Evolutionary conservation across 2,888 invertebrate species (phyloP).

Genomic region (Sphinx pinastri): DNA sequence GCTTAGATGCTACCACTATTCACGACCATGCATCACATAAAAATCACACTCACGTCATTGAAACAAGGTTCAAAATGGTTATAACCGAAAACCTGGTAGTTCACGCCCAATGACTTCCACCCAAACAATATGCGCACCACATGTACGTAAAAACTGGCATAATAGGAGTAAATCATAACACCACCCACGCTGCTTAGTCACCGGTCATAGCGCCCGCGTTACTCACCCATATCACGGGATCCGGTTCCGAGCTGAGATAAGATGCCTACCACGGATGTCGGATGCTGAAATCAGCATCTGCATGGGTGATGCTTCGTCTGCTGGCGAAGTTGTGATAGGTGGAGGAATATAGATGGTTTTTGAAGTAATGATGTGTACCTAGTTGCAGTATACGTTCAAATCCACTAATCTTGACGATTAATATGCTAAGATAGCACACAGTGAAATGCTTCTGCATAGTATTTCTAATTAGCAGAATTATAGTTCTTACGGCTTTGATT

Average conservation of each 20-base stretch:
- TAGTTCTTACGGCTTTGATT: too few relatives aligned
- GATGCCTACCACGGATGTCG: not conserved
- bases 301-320: not conserved
- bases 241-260: conserved; percentile 12
- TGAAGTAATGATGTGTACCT: too few relatives aligned
- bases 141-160: not conserved
- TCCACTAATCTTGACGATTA: too few relatives aligned
- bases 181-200: conserved; percentile 20
- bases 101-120: not conserved
- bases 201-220: not conserved
- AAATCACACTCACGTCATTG: too few relatives aligned
- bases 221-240: conserved; percentile 9
- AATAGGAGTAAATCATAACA: conserved; percentile 2
- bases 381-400: too few relatives aligned
- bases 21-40: too few relatives aligned
- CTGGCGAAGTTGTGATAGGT: not conserved
- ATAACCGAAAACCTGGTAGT: not conserved
- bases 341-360: too few relatives aligned
- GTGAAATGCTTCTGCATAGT: too few relatives aligned
- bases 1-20: too few relatives aligned
- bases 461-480: too few relatives aligned
- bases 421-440: too few relatives aligned
- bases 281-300: not conserved
- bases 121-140: not conserved
- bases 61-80: too few relatives aligned